Percentiles rank a stretch among this genome's conserved stretches.
Conservation (phyloP, 2,113 vertebrate species). For the Catharus bicknelli region DNA sequence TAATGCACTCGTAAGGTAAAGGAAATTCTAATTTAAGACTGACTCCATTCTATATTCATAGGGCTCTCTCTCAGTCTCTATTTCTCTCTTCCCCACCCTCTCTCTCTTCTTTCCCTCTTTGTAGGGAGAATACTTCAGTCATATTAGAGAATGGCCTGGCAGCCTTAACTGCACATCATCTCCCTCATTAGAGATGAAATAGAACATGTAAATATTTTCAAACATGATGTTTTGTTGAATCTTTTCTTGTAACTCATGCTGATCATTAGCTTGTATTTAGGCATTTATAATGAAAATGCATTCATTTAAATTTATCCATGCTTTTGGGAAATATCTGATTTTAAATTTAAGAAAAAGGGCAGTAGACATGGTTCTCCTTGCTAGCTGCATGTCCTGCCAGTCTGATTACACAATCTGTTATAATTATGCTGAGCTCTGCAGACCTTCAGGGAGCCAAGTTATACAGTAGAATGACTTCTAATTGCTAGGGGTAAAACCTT, state of each 20-base stretch:
- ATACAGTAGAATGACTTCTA: constrained; percentile 52
- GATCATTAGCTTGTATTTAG: constrained; percentile 39
- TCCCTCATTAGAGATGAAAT: constrained; percentile 13
- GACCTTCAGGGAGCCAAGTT: constrained; percentile 27
- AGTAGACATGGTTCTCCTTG: not conserved
- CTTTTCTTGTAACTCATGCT: constrained; percentile 29
- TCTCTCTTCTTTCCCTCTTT: not conserved
- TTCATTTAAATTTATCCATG: constrained; percentile 2
- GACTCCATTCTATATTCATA: not conserved
- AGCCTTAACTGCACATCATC: constrained; percentile 15
- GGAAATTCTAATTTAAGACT: not conserved
- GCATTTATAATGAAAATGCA: constrained; percentile 25
- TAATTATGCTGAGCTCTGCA: constrained; percentile 41
- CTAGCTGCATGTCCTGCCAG: constrained; percentile 34
- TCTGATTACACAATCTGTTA: constrained; percentile 44
- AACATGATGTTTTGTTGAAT: constrained; percentile 35
- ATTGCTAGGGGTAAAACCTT: constrained; percentile 56
- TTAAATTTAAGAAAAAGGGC: not conserved
- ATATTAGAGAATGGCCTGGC: constrained; percentile 1
- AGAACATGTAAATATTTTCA: constrained; percentile 59
- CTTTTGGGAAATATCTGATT: not conserved
- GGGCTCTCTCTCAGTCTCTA: not conserved
- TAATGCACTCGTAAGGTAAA: not conserved
- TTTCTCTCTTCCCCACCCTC: not conserved
- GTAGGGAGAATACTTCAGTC: not conserved